phyloP scores from a whole-genome alignment of 2,888 invertebrate genomes.

The Amaurobius ferox region DNA sequence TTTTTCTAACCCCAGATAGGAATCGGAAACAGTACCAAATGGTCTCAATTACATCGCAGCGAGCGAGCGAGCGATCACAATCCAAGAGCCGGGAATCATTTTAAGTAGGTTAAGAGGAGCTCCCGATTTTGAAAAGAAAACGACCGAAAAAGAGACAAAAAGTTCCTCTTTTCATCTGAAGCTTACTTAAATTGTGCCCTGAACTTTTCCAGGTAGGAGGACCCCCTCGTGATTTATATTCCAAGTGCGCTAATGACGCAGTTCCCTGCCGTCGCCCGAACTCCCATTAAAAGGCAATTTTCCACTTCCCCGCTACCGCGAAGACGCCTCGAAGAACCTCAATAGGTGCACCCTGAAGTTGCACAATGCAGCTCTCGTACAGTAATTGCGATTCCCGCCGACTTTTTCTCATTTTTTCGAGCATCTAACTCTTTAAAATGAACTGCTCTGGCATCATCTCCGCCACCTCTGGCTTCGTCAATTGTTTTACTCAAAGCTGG shows the following conservation, averaged over 20 bases:
- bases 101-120: conserved; percentile 62
- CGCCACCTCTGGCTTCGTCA: conserved; percentile 57
- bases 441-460: conserved; percentile 48
- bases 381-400: conserved; percentile 53
- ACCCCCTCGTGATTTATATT: conserved; percentile 28
- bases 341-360: conserved; percentile 41
- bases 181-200: conserved; percentile 59
- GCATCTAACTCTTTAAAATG: conserved; percentile 48
- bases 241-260: conserved; percentile 60
- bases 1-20: conserved; percentile 40
- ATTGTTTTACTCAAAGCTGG: conserved; percentile 59
- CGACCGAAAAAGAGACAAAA: conserved; percentile 54
- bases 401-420: conserved; percentile 14
- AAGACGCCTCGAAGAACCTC: conserved; percentile 55
- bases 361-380: conserved; percentile 60
- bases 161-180: conserved; percentile 26
- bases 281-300: conserved; percentile 72
- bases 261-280: conserved; percentile 54
- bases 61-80: conserved; percentile 19
- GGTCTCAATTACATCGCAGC: conserved; percentile 62
- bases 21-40: conserved; percentile 36
- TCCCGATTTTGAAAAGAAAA: conserved; percentile 50
- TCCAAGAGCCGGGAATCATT: conserved; percentile 65
- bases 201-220: conserved; percentile 61
- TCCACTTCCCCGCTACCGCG: conserved; percentile 67